Percentiles rank a stretch among this genome's conserved stretches.
phyloP scores from a whole-genome alignment of 2,797 vertebrate genomes.

The Sebastes hopkinsi region DNA sequence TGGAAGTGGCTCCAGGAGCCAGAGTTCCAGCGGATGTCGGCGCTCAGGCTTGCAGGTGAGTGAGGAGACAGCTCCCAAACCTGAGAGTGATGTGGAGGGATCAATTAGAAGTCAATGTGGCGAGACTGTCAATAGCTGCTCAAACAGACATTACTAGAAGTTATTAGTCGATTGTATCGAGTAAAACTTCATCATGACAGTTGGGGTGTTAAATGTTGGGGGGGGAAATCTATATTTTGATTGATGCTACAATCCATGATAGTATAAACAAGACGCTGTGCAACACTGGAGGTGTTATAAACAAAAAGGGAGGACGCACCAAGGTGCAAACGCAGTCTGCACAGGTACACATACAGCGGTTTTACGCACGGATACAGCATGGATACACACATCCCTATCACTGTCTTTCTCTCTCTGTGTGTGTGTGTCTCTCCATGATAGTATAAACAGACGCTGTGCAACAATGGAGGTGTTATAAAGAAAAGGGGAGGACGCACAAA shows the following conservation, averaged over 20 bases:
- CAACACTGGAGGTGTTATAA: constrained; percentile 41
- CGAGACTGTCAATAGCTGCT: constrained; percentile 81
- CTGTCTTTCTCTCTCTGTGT: neutral
- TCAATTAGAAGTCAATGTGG: constrained; percentile 83
- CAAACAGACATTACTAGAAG: constrained; percentile 81
- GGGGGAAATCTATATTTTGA: constrained; percentile 74
- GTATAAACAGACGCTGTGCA: constrained; percentile 58
- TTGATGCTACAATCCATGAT: constrained; percentile 67
- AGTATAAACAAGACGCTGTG: constrained; percentile 59
- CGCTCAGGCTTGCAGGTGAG: constrained; percentile 96
- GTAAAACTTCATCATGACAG: constrained; percentile 80
- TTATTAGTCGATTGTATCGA: constrained; percentile 82
- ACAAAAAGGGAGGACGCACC: constrained; percentile 40
- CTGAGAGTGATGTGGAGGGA: constrained; percentile 78
- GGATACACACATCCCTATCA: neutral
- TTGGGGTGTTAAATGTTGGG: constrained; percentile 76
- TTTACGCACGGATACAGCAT: constrained; percentile 41
- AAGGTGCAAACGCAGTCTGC: constrained; percentile 5
- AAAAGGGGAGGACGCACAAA: constrained; percentile 31
- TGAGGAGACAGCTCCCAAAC: constrained; percentile 73
- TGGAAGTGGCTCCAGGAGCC: constrained; percentile 99
- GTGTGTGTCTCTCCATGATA: constrained; percentile 32
- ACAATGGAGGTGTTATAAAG: constrained; percentile 51
- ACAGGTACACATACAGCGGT: constrained; percentile 3
- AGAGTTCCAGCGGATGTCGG: constrained; percentile 98